Percentiles rank a stretch among this genome's conserved stretches.
Conservation (phyloP, 2,888 invertebrate species). For the Bombylius major region DNA sequence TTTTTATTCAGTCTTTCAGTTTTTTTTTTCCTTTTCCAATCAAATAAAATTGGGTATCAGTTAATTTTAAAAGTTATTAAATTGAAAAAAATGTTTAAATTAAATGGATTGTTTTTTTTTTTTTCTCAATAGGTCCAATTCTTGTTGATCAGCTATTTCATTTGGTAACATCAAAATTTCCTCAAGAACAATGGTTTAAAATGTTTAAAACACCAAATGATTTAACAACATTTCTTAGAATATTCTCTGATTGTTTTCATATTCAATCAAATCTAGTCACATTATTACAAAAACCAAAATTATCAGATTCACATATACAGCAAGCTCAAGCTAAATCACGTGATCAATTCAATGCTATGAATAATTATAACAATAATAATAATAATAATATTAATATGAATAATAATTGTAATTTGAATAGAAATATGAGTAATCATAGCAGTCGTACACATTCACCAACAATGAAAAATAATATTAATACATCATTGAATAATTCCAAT, state of each 20-base stretch:
- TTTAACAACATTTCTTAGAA: constrained; percentile 76
- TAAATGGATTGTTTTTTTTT: background rate
- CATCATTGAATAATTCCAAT: constrained; percentile 1
- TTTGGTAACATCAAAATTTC: constrained; percentile 61
- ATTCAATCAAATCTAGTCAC: constrained; percentile 87
- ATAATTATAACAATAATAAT: constrained; percentile 22
- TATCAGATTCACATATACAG: constrained; percentile 42
- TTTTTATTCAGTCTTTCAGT: too few relatives aligned
- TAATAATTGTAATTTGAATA: constrained; percentile 4
- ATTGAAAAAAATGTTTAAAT: background rate
- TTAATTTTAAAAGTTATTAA: too few relatives aligned
- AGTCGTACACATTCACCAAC: constrained; percentile 2
- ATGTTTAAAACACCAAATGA: constrained; percentile 87
- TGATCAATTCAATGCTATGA: constrained; percentile 33
- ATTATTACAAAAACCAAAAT: constrained; percentile 62
- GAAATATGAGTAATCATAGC: background rate
- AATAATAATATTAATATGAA: constrained; percentile 10
- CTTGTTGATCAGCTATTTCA: constrained; percentile 80
- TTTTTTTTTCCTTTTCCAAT: too few relatives aligned
- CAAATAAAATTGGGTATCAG: too few relatives aligned
- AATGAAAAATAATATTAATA: constrained; percentile 5
- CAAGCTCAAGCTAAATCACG: constrained; percentile 34
- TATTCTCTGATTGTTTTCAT: constrained; percentile 90
- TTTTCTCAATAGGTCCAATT: constrained; percentile 44
- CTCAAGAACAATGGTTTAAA: constrained; percentile 66